Percentiles rank a stretch among this genome's conserved stretches.
phyloP scores from a whole-genome alignment of 2,888 invertebrate species.

The Fissipunctia ypsillon region DNA sequence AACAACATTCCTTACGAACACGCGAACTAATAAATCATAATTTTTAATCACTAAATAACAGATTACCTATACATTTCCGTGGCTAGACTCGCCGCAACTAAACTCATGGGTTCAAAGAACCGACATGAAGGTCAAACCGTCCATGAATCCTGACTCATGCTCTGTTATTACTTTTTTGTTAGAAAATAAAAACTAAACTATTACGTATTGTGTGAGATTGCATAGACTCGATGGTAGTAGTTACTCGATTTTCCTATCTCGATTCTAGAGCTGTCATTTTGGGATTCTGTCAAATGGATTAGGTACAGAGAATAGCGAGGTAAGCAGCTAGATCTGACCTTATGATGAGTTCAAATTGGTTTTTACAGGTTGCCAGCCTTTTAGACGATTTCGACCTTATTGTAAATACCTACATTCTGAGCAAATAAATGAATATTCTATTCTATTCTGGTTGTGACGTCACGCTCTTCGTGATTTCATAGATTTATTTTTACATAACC shows the following conservation, averaged over 20 bases:
- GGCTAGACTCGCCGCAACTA: constrained; percentile 68
- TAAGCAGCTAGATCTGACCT: constrained; percentile 22
- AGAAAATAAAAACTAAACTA: constrained; percentile 74
- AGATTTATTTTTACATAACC: constrained; percentile 10
- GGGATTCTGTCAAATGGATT: constrained; percentile 32
- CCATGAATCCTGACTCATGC: constrained; percentile 80
- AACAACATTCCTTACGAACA: constrained; percentile 45
- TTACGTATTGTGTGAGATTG: constrained; percentile 59
- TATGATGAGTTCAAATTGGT: not conserved
- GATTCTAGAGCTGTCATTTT: constrained; percentile 44
- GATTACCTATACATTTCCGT: constrained; percentile 82
- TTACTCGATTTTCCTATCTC: constrained; percentile 59
- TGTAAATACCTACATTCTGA: too few species aligned
- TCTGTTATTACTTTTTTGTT: constrained; percentile 81
- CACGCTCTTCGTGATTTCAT: not conserved
- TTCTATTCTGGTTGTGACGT: not conserved
- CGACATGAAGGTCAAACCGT: constrained; percentile 79
- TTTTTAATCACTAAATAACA: constrained; percentile 57
- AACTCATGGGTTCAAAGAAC: constrained; percentile 83
- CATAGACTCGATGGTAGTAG: constrained; percentile 47
- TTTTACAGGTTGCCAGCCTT: constrained; percentile 18
- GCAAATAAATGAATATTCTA: too few species aligned
- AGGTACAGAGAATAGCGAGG: constrained; percentile 5
- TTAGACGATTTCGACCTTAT: not conserved
- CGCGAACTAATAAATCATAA: constrained; percentile 54